phyloP scores from a whole-genome alignment of 2,113 vertebrate species.

The Microtus richardsoni region DNA sequence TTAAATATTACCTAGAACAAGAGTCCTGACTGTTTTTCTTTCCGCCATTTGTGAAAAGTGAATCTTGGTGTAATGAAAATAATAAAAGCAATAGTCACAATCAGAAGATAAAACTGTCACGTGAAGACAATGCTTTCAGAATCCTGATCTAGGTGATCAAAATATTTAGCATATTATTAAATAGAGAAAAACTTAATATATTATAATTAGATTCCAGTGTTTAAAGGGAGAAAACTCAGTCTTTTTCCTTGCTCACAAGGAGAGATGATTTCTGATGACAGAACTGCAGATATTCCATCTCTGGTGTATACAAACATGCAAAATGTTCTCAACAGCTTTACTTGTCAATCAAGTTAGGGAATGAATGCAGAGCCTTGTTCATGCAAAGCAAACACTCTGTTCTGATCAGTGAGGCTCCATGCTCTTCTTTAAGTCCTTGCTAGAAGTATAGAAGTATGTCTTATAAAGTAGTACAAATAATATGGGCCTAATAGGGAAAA shows the following conservation, averaged over 20 bases:
- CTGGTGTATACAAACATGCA: not conserved
- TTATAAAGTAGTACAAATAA: not conserved
- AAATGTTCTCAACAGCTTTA: not conserved
- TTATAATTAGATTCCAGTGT: not conserved
- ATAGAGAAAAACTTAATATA: not conserved
- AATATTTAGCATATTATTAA: conserved; percentile 14
- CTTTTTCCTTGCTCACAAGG: not conserved
- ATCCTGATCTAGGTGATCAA: not conserved
- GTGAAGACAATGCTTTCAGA: not conserved
- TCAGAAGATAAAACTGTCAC: not conserved
- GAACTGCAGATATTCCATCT: not conserved
- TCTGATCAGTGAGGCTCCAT: not conserved
- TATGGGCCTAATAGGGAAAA: not conserved
- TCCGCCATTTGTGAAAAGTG: not conserved
- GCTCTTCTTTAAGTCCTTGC: conserved; percentile 21
- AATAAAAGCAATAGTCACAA: not conserved
- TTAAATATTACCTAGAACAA: conserved; percentile 34
- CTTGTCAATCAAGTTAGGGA: not conserved
- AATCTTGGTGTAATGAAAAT: not conserved
- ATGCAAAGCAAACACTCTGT: not conserved
- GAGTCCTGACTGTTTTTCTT: not conserved
- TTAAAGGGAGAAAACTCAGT: not conserved
- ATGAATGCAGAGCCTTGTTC: too few relatives aligned
- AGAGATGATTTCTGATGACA: not conserved
- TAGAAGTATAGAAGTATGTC: not conserved